Evolutionary conservation across 2,113 vertebrate genomes (phyloP).

Genomic region (Cacatua alba): DNA sequence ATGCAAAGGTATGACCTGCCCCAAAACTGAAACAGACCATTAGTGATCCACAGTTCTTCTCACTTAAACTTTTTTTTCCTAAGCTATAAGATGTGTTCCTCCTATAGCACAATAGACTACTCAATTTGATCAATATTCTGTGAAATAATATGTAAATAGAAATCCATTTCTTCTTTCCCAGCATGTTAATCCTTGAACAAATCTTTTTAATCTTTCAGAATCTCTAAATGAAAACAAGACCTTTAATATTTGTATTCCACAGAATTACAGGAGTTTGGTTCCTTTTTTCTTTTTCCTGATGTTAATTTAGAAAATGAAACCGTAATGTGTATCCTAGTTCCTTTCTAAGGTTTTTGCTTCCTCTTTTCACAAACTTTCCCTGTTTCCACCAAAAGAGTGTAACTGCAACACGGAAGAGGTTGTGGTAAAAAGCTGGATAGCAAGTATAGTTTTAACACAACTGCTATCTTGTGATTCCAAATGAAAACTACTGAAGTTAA

Average conservation of each 20-base stretch:
- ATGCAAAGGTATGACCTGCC: background rate
- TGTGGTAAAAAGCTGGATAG: background rate
- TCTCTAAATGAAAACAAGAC: background rate
- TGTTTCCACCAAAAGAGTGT: background rate
- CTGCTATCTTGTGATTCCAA: background rate
- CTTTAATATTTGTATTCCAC: background rate
- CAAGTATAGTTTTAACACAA: background rate
- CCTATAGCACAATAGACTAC: background rate
- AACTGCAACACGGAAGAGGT: background rate
- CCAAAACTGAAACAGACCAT: background rate
- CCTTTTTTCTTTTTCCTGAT: background rate
- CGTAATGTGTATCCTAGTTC: background rate
- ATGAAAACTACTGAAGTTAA: background rate
- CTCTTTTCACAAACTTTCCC: background rate
- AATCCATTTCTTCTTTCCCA: background rate
- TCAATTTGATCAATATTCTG: background rate
- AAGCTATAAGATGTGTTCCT: background rate
- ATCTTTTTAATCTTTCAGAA: background rate
- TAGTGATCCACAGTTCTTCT: background rate
- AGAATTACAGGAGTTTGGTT: background rate
- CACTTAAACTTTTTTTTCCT: background rate
- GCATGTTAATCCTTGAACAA: background rate
- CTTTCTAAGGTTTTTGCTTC: background rate
- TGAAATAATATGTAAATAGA: background rate
- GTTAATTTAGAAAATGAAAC: background rate